Base-by-base conservation (phyloP, 2,113 vertebrate species). In the Eulacestoma nigropectus region DNA sequence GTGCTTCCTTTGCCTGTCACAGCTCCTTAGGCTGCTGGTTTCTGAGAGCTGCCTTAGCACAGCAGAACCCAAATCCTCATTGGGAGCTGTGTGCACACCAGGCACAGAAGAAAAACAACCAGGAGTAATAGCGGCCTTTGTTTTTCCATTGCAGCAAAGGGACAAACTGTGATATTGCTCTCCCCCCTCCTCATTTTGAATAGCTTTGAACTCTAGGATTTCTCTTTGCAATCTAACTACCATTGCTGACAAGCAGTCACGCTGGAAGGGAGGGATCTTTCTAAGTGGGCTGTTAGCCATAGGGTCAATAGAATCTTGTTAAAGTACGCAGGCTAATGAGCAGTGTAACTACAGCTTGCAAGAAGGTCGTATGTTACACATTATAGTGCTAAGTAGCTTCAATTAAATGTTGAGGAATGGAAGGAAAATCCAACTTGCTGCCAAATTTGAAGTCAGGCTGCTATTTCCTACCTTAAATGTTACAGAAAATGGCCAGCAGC, bases 251-350 rank as follows among this genome's bases (percentile, higher is more conserved):
- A 76, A 84, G 53, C 33, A 57, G 37, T 62, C 8, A 6, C 5
- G 15, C 74, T 80, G 42, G 35, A 76, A 85, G 29, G 59, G 49
- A 72, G 33, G 13, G 35, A 75, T 25, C 70, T 68, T 91, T n/a
- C 82, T 73, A 76, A 96, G 62, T 49, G 72, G 65, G 79, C 70
- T 82, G 11, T 72, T 82, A 89, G 56, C 57, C 10, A 6, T 2
- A 68, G 65, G 62, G 87, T 82, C 70, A 82, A 60, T 73, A 60
- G 91, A 94, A 76, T 62, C 78, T 91, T 95, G 56, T 91, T 89
- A 85, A 90, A 50, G 37, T 46, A 41, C 22, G 30, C 33, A 63
- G 39, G 65, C 30, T 93, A 91, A 89, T 82, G 67, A 95, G 42
- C 70, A 87, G 41, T 39, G 67, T 85, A 91, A 82, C 65, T 50